Percentiles rank a stretch among this genome's conserved stretches.
These are phyloP conservation scores for Borostomias antarcticus DNA, from an alignment of 2,797 vertebrate species.

Conservation along the genomic window DNA sequence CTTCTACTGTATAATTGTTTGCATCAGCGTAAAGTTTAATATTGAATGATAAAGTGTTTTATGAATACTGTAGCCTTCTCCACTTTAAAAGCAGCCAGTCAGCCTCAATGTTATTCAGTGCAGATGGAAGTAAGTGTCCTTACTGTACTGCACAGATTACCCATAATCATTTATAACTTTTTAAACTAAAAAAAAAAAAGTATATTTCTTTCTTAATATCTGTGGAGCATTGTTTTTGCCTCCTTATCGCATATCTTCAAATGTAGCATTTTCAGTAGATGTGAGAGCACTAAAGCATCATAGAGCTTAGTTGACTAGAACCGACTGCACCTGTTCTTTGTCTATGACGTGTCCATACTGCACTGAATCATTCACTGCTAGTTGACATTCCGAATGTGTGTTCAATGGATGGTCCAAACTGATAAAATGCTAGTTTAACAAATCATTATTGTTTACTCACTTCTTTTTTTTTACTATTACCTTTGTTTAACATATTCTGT, in stretches of 20 bases:
- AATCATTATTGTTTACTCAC: background rate
- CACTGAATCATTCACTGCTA: constrained; percentile 18
- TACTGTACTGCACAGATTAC: background rate
- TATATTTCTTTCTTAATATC: constrained; percentile 19
- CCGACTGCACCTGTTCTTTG: background rate
- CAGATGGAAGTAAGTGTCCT: background rate
- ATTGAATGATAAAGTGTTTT: background rate
- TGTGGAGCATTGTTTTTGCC: constrained; percentile 8
- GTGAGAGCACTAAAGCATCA: background rate
- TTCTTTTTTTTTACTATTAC: constrained; percentile 9
- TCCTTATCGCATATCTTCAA: constrained; percentile 6
- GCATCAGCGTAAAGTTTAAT: background rate
- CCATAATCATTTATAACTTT: background rate
- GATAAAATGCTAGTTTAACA: background rate
- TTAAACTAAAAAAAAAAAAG: background rate
- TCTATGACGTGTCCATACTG: constrained; percentile 6
- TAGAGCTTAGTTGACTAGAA: background rate
- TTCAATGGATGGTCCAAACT: background rate
- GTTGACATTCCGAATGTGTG: background rate
- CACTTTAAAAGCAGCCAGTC: background rate
- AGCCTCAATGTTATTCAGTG: background rate
- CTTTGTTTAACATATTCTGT: constrained; percentile 36
- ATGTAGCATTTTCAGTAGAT: constrained; percentile 12
- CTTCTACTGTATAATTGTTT: background rate
- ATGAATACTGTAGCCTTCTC: background rate